A percentile compares a stretch with the other conserved stretches of the same genome.
Evolutionary conservation across 37 sponge, comb jelly and placozoan species (phyloP).

Genomic region (Geodia barretti): DNA sequence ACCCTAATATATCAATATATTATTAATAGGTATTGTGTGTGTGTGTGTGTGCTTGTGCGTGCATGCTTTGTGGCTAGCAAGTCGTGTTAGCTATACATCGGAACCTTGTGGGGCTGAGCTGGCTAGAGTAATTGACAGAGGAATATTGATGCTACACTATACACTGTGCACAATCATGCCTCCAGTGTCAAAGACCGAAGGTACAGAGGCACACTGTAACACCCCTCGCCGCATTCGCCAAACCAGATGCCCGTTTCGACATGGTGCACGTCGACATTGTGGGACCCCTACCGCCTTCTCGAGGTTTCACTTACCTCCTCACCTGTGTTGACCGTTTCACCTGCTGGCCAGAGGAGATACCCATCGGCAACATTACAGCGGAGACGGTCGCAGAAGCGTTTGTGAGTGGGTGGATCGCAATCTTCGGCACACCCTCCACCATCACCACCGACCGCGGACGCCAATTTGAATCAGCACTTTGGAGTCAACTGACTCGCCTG

Average conservation of each 20-base stretch:
- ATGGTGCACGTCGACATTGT: constrained; percentile 1
- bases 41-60: no score
- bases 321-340: constrained; percentile 19
- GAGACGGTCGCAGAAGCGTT: constrained; percentile 9
- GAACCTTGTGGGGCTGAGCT: no score
- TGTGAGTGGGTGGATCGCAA: constrained; percentile 4
- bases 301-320: no score
- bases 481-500: constrained; percentile 12
- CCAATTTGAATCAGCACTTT: constrained; percentile 51
- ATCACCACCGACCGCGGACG: constrained; percentile 56
- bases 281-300: constrained; percentile 9
- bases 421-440: constrained; percentile 23
- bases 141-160: no score
- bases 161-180: constrained; percentile 10
- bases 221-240: background rate
- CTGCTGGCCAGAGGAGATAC: constrained; percentile 20
- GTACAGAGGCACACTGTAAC: background rate
- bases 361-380: constrained; percentile 8
- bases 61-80: no score
- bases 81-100: no score
- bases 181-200: constrained; percentile 7
- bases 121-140: no score
- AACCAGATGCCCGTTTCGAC: constrained; percentile 5
- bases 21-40: no score
- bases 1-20: constrained; percentile 17